Evolutionary conservation across 1,140 invertebrate genomes (phyloP), one percentile per base, ranked within the genome.

Genomic region (Macrotrachela quadricornifera): DNA sequence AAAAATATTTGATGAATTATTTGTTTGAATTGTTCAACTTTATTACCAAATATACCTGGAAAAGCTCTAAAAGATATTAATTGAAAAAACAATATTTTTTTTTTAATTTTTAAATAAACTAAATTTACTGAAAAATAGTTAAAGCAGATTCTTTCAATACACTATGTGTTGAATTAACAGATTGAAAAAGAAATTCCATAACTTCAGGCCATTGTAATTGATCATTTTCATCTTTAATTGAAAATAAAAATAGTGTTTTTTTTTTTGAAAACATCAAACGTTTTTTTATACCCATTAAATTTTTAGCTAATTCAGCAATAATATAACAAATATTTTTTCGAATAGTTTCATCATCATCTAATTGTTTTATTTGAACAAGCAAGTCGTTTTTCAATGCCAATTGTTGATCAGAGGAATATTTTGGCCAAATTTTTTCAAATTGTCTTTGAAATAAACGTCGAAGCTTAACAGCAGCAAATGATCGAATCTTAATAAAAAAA

Each of bases 191-290:
- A 69, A 94, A 96, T 65, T 88, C 81, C 21, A 97, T 74, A 64
- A 96, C 85, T 65, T 95, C 90, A 21, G 85, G 85, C 92, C 92
- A 99, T 56, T 80, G 79, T 70, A 94, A 94, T 62, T 85, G 87
- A 36, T 86, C 86, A 66, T 91, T 83, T 59, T 95, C 90, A 67
- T 96, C 90, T 71, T 61, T 40, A 69, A 59, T 55, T 13, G 4
- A 46, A 11, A 36, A 13, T n/a, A 36, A 46, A 13, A 13, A 36
- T 46, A 21, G 2, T 21, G 3, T 46, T 8, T 30, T 46, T 46
- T 43, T 36, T 30, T 18, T 17, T 6, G 36, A 16, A 12, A 13
- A 43, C 11, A 50, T 52, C n/a, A n/a, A n/a, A n/a, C n/a, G n/a
- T 41, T 36, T 30, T n/a, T 16, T 51, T 51, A 49, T 63, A 76